phyloP scores from a whole-genome alignment of 2,888 invertebrate species.

The Heteromurus nitidus region DNA sequence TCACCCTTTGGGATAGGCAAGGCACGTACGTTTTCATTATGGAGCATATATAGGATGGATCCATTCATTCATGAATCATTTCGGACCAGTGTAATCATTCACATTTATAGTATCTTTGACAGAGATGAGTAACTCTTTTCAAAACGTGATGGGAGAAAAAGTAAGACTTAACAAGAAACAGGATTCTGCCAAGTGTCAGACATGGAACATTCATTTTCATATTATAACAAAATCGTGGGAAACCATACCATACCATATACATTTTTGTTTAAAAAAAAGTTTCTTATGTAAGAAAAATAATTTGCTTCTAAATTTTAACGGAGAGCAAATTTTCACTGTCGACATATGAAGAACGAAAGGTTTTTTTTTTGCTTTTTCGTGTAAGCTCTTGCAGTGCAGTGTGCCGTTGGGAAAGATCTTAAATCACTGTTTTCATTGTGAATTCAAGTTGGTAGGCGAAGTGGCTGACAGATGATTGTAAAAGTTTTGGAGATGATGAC shows the following conservation, averaged over 20 bases:
- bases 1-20: slow-evolving; percentile 39
- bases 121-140: slow-evolving; percentile 15
- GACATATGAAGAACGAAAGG: background rate
- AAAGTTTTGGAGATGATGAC: slow-evolving; percentile 56
- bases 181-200: background rate
- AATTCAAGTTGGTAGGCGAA: slow-evolving; percentile 56
- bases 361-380: slow-evolving; percentile 1
- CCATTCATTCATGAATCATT: slow-evolving; percentile 13
- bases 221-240: slow-evolving; percentile 20
- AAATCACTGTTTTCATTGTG: slow-evolving; percentile 60
- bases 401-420: slow-evolving; percentile 38
- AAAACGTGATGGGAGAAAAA: background rate
- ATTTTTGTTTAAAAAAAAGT: background rate
- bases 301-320: background rate
- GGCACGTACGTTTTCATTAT: slow-evolving; percentile 47
- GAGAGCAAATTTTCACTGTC: background rate
- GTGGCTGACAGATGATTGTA: slow-evolving; percentile 52
- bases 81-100: slow-evolving; percentile 2
- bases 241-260: background rate
- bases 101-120: background rate
- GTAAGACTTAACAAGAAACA: background rate
- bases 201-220: too few relatives aligned
- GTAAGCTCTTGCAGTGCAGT: slow-evolving; percentile 17
- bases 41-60: too few relatives aligned
- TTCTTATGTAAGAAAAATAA: too few relatives aligned